These are phyloP conservation scores for Urocyon cinereoargenteus DNA, from an alignment of 2,797 vertebrate genomes.

Conservation along the genomic window DNA sequence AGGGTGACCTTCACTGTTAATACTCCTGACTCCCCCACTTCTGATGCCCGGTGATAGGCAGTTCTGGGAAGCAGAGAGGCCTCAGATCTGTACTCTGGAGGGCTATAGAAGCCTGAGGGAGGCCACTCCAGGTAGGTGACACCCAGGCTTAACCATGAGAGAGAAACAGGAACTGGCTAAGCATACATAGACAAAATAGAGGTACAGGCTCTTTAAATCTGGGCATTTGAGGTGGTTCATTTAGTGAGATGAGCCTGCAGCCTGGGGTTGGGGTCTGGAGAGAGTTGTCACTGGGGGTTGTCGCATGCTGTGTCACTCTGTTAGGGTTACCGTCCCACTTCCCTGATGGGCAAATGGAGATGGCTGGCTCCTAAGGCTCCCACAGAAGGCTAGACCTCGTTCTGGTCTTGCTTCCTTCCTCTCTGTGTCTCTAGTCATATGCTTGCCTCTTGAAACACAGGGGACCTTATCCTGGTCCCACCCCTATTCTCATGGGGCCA, in stretches of 20 bases:
- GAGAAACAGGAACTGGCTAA: neutral
- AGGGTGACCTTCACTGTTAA: neutral
- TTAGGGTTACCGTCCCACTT: accelerated
- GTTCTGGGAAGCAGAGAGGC: neutral
- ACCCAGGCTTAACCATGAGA: neutral
- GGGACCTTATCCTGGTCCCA: neutral
- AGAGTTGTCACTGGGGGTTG: neutral
- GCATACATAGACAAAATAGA: accelerated
- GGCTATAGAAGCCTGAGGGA: neutral
- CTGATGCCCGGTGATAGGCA: neutral
- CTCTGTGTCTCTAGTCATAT: neutral
- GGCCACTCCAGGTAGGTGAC: neutral
- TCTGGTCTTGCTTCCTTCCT: neutral
- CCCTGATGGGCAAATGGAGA: neutral
- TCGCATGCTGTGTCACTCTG: neutral
- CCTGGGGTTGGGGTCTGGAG: neutral
- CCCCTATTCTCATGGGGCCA: neutral
- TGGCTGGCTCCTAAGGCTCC: accelerated
- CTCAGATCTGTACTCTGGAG: neutral
- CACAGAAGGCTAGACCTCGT: neutral
- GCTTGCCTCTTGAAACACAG: neutral
- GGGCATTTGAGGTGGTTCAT: neutral
- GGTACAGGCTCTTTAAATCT: accelerated
- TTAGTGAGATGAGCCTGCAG: accelerated
- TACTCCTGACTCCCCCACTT: neutral